Percentiles rank a stretch among this genome's conserved stretches.
These are phyloP conservation scores for Bombus pyrosoma DNA, from an alignment of 1,140 invertebrate species.

Conservation along the genomic window DNA sequence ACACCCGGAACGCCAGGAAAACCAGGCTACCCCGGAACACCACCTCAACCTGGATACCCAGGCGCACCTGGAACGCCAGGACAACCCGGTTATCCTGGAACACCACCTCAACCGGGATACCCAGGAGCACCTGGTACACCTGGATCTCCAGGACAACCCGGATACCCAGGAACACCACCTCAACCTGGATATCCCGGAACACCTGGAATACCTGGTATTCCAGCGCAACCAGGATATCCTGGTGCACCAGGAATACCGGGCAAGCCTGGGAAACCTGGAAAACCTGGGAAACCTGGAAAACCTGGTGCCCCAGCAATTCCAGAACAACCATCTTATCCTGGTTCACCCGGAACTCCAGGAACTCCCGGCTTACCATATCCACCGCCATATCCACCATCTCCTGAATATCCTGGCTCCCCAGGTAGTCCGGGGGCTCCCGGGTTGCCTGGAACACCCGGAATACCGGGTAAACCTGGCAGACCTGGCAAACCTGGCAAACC, in stretches of 20 bases:
- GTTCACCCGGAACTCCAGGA: not conserved
- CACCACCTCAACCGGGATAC: slow-evolving; percentile 53
- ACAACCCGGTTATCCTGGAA: not conserved
- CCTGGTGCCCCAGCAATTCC: not conserved
- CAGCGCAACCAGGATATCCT: not conserved
- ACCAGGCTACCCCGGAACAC: not conserved
- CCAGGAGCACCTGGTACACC: slow-evolving; percentile 67
- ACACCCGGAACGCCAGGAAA: slow-evolving; percentile 36
- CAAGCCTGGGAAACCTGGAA: not conserved
- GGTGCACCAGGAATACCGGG: slow-evolving; percentile 45
- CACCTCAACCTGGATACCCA: not conserved
- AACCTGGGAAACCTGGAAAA: not conserved
- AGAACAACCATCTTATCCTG: too few species aligned
- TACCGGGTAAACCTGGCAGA: not conserved
- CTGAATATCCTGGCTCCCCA: not conserved
- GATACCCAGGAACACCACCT: not conserved
- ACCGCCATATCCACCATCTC: not conserved
- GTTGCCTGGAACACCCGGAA: not conserved
- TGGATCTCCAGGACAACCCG: slow-evolving; percentile 8
- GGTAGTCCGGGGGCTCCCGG: not conserved
- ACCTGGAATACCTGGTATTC: not conserved
- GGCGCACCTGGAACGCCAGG: not conserved
- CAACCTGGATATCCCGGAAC: slow-evolving; percentile 6
- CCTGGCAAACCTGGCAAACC: not conserved
- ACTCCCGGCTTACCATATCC: not conserved